Base-by-base conservation (phyloP, 2,888 invertebrate genomes). In the Ormyrus pomaceus region DNA sequence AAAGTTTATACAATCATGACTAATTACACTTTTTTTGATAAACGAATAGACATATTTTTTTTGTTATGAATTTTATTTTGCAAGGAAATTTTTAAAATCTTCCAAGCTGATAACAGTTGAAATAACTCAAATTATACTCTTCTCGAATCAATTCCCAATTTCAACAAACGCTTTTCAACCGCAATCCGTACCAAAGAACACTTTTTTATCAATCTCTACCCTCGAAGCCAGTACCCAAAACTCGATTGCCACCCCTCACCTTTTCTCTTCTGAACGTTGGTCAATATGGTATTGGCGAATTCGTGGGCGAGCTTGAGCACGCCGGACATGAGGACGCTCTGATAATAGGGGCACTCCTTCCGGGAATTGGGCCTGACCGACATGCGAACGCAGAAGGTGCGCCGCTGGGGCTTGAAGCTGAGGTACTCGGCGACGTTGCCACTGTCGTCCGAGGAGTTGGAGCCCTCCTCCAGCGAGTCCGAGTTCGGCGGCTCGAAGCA, bases 291-390 rank as follows among this genome's bases (percentile, higher is more conserved):
- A 1, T 13, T 83, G 7, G 59, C 65, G 72, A 87, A 87, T 10
- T 87, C 86, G 6, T 87, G 84, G 46, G 89, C 87, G 55, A 91
- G 87, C 68, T 90, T 88, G 51, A 92, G 86, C 55, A 91, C 87
- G 0, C 93, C 93, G 45, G 91, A 88, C 10, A 93, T 83, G 81
- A 92, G 91, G 71, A 93, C 89, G 79, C 90, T 90, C 83, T 92
- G 92, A 86, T 92, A 92, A 55, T 92, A 91, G 3, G 91, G 89
- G 78, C 91, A 90, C 68, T 93, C 92, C 19, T 91, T 90, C 58
- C 91, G 90, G 11, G 92, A 91, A 50, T 90, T 89, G 0, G 91
- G 88, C 9, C 91, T 88, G 79, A 92, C 92, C 2, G 91, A 86
- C 83, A 93, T 87, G 59, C 92, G 90, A 45, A 92, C 84, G 82